Base-by-base conservation (phyloP, 1,140 invertebrate species). In the Notospermus geniculatus region DNA sequence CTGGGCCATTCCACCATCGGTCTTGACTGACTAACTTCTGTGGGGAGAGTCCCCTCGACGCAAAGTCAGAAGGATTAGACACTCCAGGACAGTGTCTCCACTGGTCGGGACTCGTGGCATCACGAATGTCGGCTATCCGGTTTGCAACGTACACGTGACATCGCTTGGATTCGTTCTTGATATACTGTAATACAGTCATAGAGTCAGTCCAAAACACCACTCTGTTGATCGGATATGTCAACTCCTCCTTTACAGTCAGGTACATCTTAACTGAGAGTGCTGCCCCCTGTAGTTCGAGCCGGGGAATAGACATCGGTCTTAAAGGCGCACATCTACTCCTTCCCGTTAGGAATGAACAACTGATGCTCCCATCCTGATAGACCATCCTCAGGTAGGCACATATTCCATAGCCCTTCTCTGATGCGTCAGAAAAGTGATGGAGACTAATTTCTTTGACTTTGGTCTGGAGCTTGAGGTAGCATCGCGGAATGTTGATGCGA, bases 361-460 rank as follows among this genome's bases (percentile, higher is more conserved):
- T 62, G 5, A 1, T 52, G 39, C 1, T 43, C 41, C 1, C n/a
- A 29, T 25, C 41, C 58, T 0, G 46, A 23, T 2, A 65, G 54
- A 9, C 67, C 67, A 67, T 53, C 65, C 56, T 41, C 66, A 66
- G 64, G 19, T 43, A 43, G 39, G 11, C 11, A 13, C 11, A 11
- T 11, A 19, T 43, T 13, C 11, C 39, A 43, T 72, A 69, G 1
- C 62, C 65, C n/a, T 1, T 22, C 0, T 9, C 52, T 50, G 62
- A 66, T 15, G 65, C 72, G 61, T 72, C 67, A 23, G 69, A 68
- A 43, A 74, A 72, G 41, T 68, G 57, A 57, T 72, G 66, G 1
- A 68, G 27, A 0, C 2, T 0, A 32, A 25, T 22, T 0, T 54
- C 2, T 2, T 43, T 11, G 39, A 61, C 67, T 63, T 71, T 70